Evolutionary conservation across 2,113 vertebrate species (phyloP).

Genomic region (Tonatia bakeri): DNA sequence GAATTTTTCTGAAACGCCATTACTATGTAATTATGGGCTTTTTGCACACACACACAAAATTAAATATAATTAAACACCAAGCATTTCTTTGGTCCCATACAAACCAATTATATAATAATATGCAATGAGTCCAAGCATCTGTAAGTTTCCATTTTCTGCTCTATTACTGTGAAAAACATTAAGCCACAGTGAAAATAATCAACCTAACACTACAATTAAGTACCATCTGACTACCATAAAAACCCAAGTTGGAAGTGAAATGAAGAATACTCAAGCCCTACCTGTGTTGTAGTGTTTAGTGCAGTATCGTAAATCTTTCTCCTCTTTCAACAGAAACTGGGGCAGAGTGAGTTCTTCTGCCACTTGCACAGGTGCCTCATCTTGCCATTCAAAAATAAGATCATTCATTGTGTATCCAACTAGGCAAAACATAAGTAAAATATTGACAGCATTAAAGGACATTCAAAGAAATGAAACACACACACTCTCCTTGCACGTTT

Average conservation of each 20-base stretch:
- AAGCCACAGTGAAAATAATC: neutral
- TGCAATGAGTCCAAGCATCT: neutral
- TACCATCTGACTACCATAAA: neutral
- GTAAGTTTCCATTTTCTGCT: neutral
- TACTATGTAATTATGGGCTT: neutral
- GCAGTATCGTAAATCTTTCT: conserved; percentile 94
- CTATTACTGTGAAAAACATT: neutral
- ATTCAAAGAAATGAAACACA: neutral
- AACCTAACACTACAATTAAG: neutral
- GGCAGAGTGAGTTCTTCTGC: conserved; percentile 97
- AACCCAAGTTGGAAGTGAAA: neutral
- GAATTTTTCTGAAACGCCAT: neutral
- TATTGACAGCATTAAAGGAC: neutral
- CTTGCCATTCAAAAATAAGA: conserved; percentile 99
- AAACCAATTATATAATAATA: neutral
- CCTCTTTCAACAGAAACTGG: conserved; percentile 96
- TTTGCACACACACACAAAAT: neutral
- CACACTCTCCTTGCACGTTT: neutral
- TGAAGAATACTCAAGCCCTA: conserved; percentile 62
- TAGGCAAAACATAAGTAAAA: conserved; percentile 73
- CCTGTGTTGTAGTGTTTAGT: conserved; percentile 98
- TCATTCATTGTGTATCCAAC: conserved; percentile 99
- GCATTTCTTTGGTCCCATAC: neutral
- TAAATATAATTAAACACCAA: neutral
- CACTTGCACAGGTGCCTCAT: conserved; percentile 95